A percentile compares a stretch with the other conserved stretches of the same genome.
phyloP scores from a whole-genome alignment of 2,113 vertebrate genomes.

The Tichodroma muraria region DNA sequence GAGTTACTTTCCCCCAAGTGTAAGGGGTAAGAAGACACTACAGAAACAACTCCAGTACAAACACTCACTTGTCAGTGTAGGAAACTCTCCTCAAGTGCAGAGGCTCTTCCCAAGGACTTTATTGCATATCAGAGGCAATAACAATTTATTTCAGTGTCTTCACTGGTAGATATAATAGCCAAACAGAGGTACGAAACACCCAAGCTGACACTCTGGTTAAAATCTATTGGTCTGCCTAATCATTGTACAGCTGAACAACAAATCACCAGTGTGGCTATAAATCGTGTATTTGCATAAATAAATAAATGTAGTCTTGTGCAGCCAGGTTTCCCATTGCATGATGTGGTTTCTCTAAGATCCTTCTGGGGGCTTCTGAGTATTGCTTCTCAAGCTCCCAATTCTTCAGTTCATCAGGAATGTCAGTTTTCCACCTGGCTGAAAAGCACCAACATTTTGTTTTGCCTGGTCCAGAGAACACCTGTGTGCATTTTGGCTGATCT shows the following conservation, averaged over 20 bases:
- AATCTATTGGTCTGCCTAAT: conserved; percentile 25
- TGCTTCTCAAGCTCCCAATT: background rate
- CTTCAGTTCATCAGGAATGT: background rate
- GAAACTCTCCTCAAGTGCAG: background rate
- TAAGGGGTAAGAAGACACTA: background rate
- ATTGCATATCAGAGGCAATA: background rate
- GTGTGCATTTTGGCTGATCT: background rate
- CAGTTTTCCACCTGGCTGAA: background rate
- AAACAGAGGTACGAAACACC: conserved; percentile 21
- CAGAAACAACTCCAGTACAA: background rate
- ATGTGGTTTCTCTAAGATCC: background rate
- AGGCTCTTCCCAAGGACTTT: background rate
- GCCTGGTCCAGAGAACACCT: background rate
- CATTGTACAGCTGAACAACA: background rate
- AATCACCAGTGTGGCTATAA: conserved; percentile 21
- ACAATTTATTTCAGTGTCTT: conserved; percentile 35
- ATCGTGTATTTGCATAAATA: conserved; percentile 34
- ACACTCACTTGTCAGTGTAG: background rate
- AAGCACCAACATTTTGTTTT: background rate
- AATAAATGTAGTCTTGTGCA: background rate
- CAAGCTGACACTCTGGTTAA: conserved; percentile 21
- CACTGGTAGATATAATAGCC: background rate
- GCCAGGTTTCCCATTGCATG: background rate
- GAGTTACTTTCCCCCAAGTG: background rate
- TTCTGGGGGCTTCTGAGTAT: background rate